These are phyloP conservation scores for Callipepla californica DNA, from an alignment of 2,113 vertebrate genomes.

Conservation along the genomic window DNA sequence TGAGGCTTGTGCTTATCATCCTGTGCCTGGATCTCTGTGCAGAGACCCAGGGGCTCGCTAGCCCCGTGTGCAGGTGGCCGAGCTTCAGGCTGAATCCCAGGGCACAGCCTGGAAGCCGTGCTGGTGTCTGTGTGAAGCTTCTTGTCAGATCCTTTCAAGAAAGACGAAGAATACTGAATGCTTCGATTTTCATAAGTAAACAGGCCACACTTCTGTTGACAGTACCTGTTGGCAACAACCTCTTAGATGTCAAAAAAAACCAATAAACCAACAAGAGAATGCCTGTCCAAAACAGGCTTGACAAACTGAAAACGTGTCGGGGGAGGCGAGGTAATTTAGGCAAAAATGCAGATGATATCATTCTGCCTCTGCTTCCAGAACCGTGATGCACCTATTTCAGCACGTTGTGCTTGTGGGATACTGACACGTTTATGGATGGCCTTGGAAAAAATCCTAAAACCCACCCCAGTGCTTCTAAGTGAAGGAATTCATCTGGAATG, in stretches of 20 bases:
- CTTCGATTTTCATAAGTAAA: background rate
- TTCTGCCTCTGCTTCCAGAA: background rate
- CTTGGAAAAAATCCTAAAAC: background rate
- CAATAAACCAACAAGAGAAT: background rate
- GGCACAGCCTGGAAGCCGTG: background rate
- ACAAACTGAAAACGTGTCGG: background rate
- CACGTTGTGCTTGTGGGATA: rapidly evolving
- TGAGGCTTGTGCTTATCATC: background rate
- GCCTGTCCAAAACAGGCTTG: background rate
- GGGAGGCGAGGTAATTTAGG: background rate
- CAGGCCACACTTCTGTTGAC: background rate
- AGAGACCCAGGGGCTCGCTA: background rate
- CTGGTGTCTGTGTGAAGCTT: background rate
- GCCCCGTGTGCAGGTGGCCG: background rate
- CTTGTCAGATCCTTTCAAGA: background rate
- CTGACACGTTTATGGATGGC: background rate
- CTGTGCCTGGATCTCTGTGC: background rate
- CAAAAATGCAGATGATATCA: background rate
- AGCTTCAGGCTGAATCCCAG: background rate
- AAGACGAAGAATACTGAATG: background rate
- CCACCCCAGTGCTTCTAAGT: background rate
- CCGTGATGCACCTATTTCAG: background rate
- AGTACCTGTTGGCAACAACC: background rate
- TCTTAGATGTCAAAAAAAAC: background rate
- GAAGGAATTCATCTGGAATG: background rate